Evolutionary conservation across 2,797 vertebrate genomes (phyloP).

Genomic region (Lutjanus campechanus): DNA sequence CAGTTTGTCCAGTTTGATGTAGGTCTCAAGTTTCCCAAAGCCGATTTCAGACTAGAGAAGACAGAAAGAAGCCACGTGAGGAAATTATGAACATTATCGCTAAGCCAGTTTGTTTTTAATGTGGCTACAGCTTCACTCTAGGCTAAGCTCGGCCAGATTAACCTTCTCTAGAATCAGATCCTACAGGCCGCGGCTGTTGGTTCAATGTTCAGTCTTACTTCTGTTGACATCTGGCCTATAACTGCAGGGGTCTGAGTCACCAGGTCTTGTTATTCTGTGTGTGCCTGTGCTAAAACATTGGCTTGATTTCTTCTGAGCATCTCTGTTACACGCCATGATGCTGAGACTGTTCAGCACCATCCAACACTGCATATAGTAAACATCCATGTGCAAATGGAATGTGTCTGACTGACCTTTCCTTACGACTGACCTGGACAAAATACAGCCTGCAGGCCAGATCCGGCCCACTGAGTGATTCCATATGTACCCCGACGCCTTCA

Average conservation of each 20-base stretch:
- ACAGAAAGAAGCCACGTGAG: conserved; percentile 30
- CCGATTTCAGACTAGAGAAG: conserved; percentile 86
- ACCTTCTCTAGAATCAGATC: conserved; percentile 20
- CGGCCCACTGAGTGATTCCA: too few species aligned
- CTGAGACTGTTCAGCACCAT: not conserved
- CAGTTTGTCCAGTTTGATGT: conserved; percentile 89
- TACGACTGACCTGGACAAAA: too few species aligned
- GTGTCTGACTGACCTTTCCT: not conserved
- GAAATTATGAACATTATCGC: not conserved
- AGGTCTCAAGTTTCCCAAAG: conserved; percentile 89
- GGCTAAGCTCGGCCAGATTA: not conserved
- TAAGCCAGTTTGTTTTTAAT: conserved; percentile 10
- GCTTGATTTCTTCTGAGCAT: conserved; percentile 14
- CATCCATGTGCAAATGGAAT: not conserved
- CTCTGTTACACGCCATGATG: not conserved
- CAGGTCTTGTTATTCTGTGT: conserved; percentile 18
- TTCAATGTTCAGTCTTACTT: conserved; percentile 25
- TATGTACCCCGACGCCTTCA: too few species aligned
- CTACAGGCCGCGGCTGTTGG: conserved; percentile 18
- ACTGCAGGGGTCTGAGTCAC: conserved; percentile 55
- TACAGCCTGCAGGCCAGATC: too few species aligned
- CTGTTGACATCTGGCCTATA: conserved; percentile 44
- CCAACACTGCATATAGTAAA: not conserved
- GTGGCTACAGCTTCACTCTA: conserved; percentile 7
- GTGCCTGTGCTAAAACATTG: conserved; percentile 1